These are phyloP conservation scores for Balanococcus diminutus DNA, from an alignment of 2,888 invertebrate species.

Conservation along the genomic window DNA sequence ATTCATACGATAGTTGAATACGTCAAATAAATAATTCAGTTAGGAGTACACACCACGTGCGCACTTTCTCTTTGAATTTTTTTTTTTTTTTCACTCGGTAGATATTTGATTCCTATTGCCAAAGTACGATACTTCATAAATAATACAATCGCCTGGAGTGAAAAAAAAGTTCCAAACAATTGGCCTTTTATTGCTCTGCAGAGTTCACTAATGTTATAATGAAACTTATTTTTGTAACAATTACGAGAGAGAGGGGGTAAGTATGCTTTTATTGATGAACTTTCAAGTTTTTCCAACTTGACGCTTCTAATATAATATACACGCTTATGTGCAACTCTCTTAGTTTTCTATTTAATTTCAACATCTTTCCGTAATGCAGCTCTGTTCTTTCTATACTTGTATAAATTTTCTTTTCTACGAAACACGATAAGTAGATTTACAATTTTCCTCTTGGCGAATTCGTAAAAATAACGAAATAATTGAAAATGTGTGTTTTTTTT, in stretches of 20 bases:
- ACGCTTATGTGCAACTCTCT: conserved; percentile 6
- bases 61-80: background rate
- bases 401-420: background rate
- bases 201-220: background rate
- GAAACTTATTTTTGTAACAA: background rate
- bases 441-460: too few species aligned
- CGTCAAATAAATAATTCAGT: background rate
- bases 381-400: background rate
- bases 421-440: background rate
- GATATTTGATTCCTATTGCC: too few species aligned
- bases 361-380: background rate
- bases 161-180: background rate
- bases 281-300: conserved; percentile 21
- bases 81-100: background rate
- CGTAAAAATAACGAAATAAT: background rate
- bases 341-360: conserved; percentile 19
- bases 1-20: background rate
- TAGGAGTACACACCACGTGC: background rate
- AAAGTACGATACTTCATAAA: too few species aligned
- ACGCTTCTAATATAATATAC: conserved; percentile 2
- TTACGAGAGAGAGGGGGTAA: background rate
- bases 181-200: background rate
- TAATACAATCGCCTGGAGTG: too few species aligned
- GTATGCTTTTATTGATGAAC: conserved; percentile 21
- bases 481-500: background rate